Base-by-base conservation (phyloP, 2,797 vertebrate genomes). In the Pseudochirops cupreus region DNA sequence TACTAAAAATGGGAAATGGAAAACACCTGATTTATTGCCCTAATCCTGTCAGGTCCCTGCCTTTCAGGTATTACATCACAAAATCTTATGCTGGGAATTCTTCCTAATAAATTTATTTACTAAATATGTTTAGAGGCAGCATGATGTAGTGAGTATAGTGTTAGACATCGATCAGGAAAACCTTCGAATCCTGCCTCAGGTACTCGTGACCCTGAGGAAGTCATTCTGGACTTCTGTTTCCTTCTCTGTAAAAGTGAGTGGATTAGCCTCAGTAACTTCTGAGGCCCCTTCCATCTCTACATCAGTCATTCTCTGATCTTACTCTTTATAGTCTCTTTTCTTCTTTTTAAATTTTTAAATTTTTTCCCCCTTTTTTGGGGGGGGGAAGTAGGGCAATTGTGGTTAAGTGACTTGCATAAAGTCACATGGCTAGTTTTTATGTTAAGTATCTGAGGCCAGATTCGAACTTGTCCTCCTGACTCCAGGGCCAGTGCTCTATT, bases 41-140 rank as follows among this genome's bases (percentile, higher is more conserved):
- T 94, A 93, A 92, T 0, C 18, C 46, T 96, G 91, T 95, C 97
- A 96, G 97, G 97, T 97, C 96, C 74, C 74, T 82, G 74, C 74
- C 74, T 82, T 82, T 82, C 74, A 82, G 39, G 39, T 96, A 87
- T 96, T 98, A 93, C 82, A 96, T 46, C 96, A 89, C 94, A 96
- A 93, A 94, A 97, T 94, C 58, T 96, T 95, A 95, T 95, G 52
- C 95, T 95, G 95, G 94, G 96, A 98, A 98, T 96, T 96, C 94
- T 97, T 94, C 39, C 55, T 74, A 95, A 96, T 97, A 98, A 98
- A 98, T 97, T 96, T 39, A 91, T 82, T 82, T 82, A 82, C 74
- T 82, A 82, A 82, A 82, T 46, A 82, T 24, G 39, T 46, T 82
- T 82, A 82, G 39, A 82, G 21, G 39, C 7, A 82, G 39, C 39